phyloP scores from a whole-genome alignment of 2,888 invertebrate species.

The Nomada fucata region DNA sequence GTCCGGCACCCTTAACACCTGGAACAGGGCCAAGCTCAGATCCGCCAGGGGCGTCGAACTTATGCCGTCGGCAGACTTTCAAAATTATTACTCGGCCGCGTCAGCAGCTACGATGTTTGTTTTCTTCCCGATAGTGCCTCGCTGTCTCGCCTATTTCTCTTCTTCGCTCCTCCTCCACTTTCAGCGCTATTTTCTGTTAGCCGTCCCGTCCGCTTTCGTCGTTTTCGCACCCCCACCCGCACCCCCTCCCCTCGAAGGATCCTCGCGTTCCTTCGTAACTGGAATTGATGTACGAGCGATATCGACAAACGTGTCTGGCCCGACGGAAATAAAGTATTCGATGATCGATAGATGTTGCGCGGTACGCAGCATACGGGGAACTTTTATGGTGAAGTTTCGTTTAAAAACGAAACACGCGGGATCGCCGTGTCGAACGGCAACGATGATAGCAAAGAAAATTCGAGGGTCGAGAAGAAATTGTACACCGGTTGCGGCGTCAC shows the following conservation, averaged over 20 bases:
- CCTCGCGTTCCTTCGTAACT: background rate
- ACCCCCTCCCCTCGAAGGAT: background rate
- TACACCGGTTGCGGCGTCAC: conserved; percentile 45
- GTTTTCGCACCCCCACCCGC: background rate
- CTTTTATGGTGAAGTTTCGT: conserved; percentile 11
- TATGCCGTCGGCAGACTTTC: conserved; percentile 81
- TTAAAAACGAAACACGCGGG: conserved; percentile 22
- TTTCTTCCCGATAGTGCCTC: conserved; percentile 70
- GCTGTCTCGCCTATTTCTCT: conserved; percentile 55
- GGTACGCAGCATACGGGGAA: background rate
- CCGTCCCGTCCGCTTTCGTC: background rate
- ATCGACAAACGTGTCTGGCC: conserved; percentile 16
- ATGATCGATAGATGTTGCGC: conserved; percentile 35
- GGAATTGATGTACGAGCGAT: conserved; percentile 34
- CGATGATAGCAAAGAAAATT: background rate
- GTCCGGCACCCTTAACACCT: conserved; percentile 81
- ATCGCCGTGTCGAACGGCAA: background rate
- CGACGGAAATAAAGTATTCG: conserved; percentile 11
- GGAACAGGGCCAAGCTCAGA: conserved; percentile 80
- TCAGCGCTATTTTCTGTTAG: background rate
- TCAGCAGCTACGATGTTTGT: conserved; percentile 81
- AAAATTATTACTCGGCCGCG: conserved; percentile 81
- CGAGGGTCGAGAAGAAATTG: conserved; percentile 22
- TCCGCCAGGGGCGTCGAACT: conserved; percentile 77
- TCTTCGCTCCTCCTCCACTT: background rate